These are phyloP conservation scores for Empis livida DNA, from an alignment of 2,888 invertebrate genomes.

Conservation along the genomic window DNA sequence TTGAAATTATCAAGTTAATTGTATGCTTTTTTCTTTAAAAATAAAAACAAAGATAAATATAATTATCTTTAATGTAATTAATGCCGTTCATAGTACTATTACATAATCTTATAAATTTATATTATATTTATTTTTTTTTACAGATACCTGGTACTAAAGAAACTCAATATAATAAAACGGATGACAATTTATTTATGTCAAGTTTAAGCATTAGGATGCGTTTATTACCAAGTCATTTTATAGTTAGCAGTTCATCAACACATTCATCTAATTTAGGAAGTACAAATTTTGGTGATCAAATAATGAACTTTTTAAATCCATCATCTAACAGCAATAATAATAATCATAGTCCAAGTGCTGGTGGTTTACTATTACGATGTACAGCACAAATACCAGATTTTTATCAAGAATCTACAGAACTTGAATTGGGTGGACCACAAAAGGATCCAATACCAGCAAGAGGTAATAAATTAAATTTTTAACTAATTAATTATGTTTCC, in stretches of 20 bases:
- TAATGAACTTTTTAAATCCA: conserved; percentile 18
- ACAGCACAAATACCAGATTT: conserved; percentile 55
- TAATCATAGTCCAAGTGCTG: conserved; percentile 33
- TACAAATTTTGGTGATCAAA: conserved; percentile 10
- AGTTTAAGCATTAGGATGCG: not conserved
- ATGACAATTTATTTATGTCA: not conserved
- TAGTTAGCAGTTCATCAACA: not conserved
- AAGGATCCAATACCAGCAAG: conserved; percentile 68
- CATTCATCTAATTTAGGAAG: not conserved
- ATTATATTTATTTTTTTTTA: not conserved
- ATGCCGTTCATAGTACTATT: no score
- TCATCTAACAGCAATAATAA: conserved; percentile 5
- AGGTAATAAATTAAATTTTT: conserved; percentile 39
- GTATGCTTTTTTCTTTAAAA: not conserved
- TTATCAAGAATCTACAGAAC: conserved; percentile 53
- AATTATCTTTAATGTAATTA: no score
- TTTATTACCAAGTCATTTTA: not conserved
- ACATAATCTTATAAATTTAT: not conserved
- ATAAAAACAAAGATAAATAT: not conserved
- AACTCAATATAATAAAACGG: not conserved
- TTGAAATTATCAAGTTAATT: not conserved
- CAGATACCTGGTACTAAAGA: not conserved
- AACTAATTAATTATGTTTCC: no score
- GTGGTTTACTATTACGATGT: conserved; percentile 56
- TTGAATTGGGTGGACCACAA: conserved; percentile 55